These are phyloP conservation scores for Lasioglossum malachurum DNA, from an alignment of 2,888 invertebrate species.

Conservation along the genomic window DNA sequence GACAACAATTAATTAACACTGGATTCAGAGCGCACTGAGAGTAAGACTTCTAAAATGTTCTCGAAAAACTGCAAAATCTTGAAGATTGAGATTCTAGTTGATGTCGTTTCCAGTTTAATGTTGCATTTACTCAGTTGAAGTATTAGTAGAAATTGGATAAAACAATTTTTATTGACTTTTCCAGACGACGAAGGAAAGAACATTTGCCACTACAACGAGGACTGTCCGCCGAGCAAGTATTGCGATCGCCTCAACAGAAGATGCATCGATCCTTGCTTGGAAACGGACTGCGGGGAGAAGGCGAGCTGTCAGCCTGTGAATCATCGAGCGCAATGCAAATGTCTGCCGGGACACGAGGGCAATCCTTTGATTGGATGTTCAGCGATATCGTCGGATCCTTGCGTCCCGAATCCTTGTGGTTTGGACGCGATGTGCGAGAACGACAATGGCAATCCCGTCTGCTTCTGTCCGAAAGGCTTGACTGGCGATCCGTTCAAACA, in stretches of 20 bases:
- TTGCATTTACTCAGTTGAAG: background rate
- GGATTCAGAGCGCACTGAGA: background rate
- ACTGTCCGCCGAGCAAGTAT: conserved; percentile 94
- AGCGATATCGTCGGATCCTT: conserved; percentile 90
- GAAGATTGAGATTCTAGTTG: background rate
- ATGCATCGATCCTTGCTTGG: conserved; percentile 93
- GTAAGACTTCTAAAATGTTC: background rate
- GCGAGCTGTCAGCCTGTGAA: conserved; percentile 93
- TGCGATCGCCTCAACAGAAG: conserved; percentile 94
- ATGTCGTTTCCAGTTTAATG: background rate
- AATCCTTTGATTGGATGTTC: conserved; percentile 91
- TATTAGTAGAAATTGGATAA: background rate
- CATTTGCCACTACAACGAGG: conserved; percentile 95
- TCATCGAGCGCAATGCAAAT: conserved; percentile 93
- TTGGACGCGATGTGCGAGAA: conserved; percentile 93
- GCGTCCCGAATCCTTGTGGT: conserved; percentile 95
- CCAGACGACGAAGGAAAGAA: conserved; percentile 86
- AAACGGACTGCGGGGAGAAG: conserved; percentile 91
- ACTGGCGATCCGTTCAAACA: conserved; percentile 96
- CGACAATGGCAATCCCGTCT: conserved; percentile 94
- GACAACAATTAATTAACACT: background rate
- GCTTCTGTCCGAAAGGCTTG: conserved; percentile 94
- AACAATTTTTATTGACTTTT: conserved; percentile 43
- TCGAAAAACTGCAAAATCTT: background rate
- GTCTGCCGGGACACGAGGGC: conserved; percentile 92